phyloP scores from a whole-genome alignment of 2,888 invertebrate genomes.

The Netelia inedita region DNA sequence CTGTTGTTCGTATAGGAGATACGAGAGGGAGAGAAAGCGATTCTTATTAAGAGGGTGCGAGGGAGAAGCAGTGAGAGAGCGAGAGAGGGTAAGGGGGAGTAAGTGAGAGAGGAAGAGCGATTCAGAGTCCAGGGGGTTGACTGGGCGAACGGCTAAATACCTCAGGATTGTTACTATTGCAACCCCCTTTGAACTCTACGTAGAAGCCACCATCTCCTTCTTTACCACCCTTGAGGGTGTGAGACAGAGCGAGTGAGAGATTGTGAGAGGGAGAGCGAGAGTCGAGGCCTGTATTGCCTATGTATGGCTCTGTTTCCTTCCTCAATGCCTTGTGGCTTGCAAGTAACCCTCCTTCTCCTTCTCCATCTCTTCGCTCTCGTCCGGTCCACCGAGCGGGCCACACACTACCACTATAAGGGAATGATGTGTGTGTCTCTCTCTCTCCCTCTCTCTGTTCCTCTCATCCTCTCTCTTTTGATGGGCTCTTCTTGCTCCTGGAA shows the following conservation, averaged over 20 bases:
- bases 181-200: conserved; percentile 74
- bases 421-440: conserved; percentile 67
- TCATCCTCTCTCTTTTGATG: conserved; percentile 80
- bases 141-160: conserved; percentile 84
- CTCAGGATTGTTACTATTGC: conserved; percentile 85
- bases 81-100: not conserved
- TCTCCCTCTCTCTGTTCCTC: conserved; percentile 71
- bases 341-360: conserved; percentile 42
- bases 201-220: conserved; percentile 70
- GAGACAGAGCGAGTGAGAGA: conserved; percentile 13
- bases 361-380: conserved; percentile 52
- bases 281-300: conserved; percentile 47
- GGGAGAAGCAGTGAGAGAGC: conserved; percentile 34
- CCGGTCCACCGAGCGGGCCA: conserved; percentile 66
- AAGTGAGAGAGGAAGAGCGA: conserved; percentile 27
- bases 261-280: conserved; percentile 4
- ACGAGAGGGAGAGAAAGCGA: conserved; percentile 10
- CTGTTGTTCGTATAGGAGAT: conserved; percentile 57
- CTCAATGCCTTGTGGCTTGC: conserved; percentile 46
- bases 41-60: not conserved
- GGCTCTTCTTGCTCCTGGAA: conserved; percentile 78
- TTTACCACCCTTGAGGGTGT: conserved; percentile 56
- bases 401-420: conserved; percentile 55
- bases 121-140: conserved; percentile 40
- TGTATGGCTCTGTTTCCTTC: conserved; percentile 47